phyloP scores from a whole-genome alignment of 2,113 vertebrate species.

The Macrotus californicus region DNA sequence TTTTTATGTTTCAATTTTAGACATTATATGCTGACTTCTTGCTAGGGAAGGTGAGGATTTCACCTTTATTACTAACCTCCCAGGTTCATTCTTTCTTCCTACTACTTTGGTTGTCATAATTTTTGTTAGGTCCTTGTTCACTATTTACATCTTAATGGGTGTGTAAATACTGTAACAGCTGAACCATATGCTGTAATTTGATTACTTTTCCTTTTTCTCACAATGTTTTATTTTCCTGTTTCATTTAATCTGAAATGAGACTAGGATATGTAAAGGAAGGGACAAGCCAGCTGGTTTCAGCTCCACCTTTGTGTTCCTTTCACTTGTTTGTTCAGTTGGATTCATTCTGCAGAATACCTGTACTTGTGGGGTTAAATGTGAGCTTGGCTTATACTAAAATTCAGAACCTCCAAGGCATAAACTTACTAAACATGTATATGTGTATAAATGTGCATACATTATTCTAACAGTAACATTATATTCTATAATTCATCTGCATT shows the following conservation, averaged over 20 bases:
- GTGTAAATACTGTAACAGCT: not conserved
- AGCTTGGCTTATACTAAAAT: slow-evolving; percentile 32
- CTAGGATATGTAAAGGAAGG: not conserved
- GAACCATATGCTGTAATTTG: not conserved
- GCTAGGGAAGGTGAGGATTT: not conserved
- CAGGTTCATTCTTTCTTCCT: not conserved
- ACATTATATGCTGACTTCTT: not conserved
- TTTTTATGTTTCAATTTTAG: not conserved
- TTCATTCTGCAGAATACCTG: not conserved
- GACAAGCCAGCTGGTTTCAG: not conserved
- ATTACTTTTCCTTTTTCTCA: not conserved
- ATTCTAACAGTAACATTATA: not conserved
- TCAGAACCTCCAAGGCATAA: not conserved
- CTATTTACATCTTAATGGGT: not conserved
- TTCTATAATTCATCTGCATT: not conserved
- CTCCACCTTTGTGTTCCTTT: not conserved
- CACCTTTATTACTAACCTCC: not conserved
- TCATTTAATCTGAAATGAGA: not conserved
- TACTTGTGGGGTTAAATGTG: not conserved
- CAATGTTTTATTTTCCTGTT: not conserved
- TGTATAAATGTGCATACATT: not conserved
- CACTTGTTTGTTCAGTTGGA: not conserved
- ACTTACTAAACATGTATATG: not conserved
- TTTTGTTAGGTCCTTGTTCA: not conserved
- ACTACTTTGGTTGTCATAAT: not conserved